A percentile compares a stretch with the other conserved stretches of the same genome.
Evolutionary conservation across 2,113 vertebrate genomes (phyloP).

Genomic region (Hydrolagus affinis): DNA sequence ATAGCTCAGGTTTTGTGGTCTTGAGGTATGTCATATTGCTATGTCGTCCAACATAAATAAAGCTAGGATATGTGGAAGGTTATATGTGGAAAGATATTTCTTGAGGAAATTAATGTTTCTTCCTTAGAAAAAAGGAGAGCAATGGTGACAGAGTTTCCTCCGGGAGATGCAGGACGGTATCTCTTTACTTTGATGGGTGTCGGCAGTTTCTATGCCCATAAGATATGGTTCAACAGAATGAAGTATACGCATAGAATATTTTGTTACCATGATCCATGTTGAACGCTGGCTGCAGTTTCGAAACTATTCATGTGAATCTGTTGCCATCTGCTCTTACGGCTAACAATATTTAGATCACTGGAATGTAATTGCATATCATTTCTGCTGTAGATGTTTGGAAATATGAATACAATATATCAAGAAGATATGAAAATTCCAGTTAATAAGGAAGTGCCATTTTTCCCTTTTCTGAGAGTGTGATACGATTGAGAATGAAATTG

Average conservation of each 20-base stretch:
- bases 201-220: background rate
- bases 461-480: no score
- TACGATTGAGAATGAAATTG: no score
- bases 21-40: constrained; percentile 17
- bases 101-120: background rate
- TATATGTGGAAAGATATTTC: background rate
- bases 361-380: no score
- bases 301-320: background rate
- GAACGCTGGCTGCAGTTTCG: background rate
- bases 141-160: background rate
- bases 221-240: background rate
- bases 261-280: background rate
- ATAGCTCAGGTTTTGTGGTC: background rate
- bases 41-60: background rate
- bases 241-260: background rate
- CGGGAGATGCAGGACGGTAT: background rate
- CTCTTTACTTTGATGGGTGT: background rate
- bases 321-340: background rate
- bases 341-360: background rate
- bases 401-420: no score
- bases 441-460: no score
- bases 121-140: background rate
- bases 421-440: no score
- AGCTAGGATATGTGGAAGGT: background rate
- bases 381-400: no score